Percentiles rank a stretch among this genome's conserved stretches.
Conservation (phyloP, 2,888 invertebrate genomes). For the Urechis unicinctus region DNA sequence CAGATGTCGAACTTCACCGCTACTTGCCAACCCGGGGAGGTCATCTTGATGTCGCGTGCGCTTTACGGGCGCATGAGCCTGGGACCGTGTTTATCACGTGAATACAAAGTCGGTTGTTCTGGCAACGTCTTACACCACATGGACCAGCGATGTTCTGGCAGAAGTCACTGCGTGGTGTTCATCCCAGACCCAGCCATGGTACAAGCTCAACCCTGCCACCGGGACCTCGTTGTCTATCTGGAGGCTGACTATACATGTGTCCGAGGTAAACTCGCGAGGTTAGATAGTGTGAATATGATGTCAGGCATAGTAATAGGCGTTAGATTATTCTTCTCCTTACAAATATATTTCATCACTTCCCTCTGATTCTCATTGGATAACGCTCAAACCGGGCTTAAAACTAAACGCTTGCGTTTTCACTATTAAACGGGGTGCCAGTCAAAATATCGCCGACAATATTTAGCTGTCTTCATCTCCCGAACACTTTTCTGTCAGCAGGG, state of each 20-base stretch:
- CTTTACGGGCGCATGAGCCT: conserved; percentile 12
- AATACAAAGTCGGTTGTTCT: conserved; percentile 11
- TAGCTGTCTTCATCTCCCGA: too few species aligned
- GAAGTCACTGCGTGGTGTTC: conserved; percentile 5
- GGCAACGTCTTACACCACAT: conserved; percentile 6
- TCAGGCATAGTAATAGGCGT: too few species aligned
- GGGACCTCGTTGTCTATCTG: conserved; percentile 17
- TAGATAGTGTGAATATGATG: not conserved
- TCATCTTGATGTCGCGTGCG: conserved; percentile 11
- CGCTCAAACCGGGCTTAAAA: too few species aligned
- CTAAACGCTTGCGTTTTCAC: too few species aligned
- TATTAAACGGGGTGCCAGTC: too few species aligned
- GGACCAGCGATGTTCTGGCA: conserved; percentile 12
- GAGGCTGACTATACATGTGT: conserved; percentile 15
- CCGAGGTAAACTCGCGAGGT: conserved; percentile 5
- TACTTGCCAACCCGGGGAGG: conserved; percentile 8
- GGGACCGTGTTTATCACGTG: conserved; percentile 8
- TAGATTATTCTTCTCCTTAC: too few species aligned
- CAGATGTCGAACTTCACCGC: conserved; percentile 10
- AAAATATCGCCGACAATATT: too few species aligned
- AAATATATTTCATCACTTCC: too few species aligned
- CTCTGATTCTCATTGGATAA: too few species aligned
- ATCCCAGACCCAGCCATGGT: conserved; percentile 9
- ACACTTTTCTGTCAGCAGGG: too few species aligned
- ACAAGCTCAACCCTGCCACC: conserved; percentile 11